These are phyloP conservation scores for Poecilia wingei DNA, from an alignment of 2,797 vertebrate species.

Conservation along the genomic window DNA sequence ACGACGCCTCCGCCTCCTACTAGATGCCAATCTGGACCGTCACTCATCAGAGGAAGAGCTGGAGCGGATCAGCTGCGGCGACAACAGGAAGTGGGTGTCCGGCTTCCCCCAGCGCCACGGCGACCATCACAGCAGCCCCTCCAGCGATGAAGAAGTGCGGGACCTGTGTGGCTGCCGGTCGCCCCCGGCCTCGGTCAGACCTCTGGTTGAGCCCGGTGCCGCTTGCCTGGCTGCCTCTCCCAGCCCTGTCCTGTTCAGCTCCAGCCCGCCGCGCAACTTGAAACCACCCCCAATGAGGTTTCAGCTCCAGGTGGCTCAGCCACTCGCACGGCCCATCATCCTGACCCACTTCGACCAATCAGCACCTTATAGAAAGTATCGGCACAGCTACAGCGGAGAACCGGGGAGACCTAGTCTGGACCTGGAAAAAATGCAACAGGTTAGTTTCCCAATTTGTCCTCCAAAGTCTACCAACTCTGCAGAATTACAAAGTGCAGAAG, in stretches of 20 bases:
- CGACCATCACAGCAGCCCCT: conserved; percentile 85
- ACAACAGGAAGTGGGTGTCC: conserved; percentile 87
- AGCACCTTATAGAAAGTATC: conserved; percentile 88
- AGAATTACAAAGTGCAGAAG: neutral
- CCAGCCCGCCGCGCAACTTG: conserved; percentile 89
- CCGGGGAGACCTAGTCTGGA: conserved; percentile 89
- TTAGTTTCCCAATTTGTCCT: conserved; percentile 54
- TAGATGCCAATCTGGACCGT: conserved; percentile 88
- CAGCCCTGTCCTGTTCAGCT: conserved; percentile 90
- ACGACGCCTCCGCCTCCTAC: conserved; percentile 83
- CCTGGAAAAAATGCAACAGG: conserved; percentile 96
- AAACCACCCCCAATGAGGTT: conserved; percentile 79
- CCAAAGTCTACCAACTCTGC: neutral
- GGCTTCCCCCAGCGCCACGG: conserved; percentile 74
- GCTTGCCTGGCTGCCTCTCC: conserved; percentile 76
- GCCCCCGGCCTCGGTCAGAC: conserved; percentile 46
- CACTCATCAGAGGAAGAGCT: conserved; percentile 93
- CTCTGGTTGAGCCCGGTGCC: conserved; percentile 65
- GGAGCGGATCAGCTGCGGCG: conserved; percentile 87
- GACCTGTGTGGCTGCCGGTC: conserved; percentile 83
- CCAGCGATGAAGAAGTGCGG: conserved; percentile 92
- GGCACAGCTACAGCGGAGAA: conserved; percentile 84
- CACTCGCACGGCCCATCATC: conserved; percentile 84
- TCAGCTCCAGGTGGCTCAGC: conserved; percentile 80
- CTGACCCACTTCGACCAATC: conserved; percentile 87